phyloP scores from a whole-genome alignment of 2,888 invertebrate species.

The Myopa tessellatipennis region DNA sequence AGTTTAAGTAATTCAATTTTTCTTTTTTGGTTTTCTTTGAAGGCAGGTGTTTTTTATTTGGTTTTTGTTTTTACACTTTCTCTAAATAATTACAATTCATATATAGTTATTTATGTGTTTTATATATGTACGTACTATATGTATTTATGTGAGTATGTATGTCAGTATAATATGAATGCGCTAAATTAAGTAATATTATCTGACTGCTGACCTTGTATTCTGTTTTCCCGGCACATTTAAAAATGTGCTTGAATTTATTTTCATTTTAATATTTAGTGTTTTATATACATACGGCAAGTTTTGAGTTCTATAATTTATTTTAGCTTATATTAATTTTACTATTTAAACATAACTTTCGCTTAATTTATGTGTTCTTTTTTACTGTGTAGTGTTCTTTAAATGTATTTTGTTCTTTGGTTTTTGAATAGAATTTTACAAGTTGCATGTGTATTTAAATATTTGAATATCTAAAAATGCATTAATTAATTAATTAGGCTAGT shows the following conservation, averaged over 20 bases:
- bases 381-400: background rate
- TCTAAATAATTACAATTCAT: constrained; percentile 21
- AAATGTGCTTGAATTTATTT: background rate
- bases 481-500: constrained; percentile 30
- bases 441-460: constrained; percentile 8
- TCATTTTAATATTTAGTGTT: constrained; percentile 5
- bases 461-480: constrained; percentile 28
- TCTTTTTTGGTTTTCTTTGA: constrained; percentile 24
- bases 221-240: constrained; percentile 4
- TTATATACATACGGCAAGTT: constrained; percentile 32
- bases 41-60: constrained; percentile 33
- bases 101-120: constrained; percentile 12
- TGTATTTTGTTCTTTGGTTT: background rate
- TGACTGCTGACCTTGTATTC: background rate
- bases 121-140: constrained; percentile 21
- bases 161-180: constrained; percentile 15
- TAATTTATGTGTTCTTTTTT: background rate
- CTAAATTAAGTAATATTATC: constrained; percentile 9
- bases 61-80: constrained; percentile 14
- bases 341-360: constrained; percentile 18
- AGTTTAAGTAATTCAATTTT: constrained; percentile 31
- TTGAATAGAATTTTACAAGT: constrained; percentile 31
- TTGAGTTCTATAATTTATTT: constrained; percentile 16
- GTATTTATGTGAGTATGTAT: constrained; percentile 15
- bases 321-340: constrained; percentile 7